Base-by-base conservation (phyloP, 2,888 invertebrate genomes). In the Cheilosia grossa region DNA sequence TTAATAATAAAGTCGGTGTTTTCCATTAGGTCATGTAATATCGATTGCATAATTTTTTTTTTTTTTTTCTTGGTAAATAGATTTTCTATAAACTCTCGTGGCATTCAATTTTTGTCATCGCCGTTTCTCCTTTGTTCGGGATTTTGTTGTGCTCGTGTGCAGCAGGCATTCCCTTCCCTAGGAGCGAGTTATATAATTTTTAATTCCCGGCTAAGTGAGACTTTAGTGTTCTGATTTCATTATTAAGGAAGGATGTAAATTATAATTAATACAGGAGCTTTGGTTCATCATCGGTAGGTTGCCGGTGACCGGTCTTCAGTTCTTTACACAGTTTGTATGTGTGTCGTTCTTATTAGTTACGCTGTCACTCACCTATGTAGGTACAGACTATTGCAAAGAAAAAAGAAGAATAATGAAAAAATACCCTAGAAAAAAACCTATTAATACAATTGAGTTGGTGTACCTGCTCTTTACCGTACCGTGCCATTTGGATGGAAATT, bases 11-110 rank as follows among this genome's bases (percentile, higher is more conserved):
- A 30, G n/a, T 13, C 10, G 42, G 3, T 47, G 37, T 15, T 40
- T 40, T 33, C 10, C 17, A 40, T 21, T 24, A 44, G 51, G 9
- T 81, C 80, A 81, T 81, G 58, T 75, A 81, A 75, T 81, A 51
- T 74, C 33, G 67, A 63, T 81, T 81, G 75, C 81, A 81, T 81
- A 81, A 81, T 74, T 74, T 66, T 30, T n/a, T 24, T 27, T 74
- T 24, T 24, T 24, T 24, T 24, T 66, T 27, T 27, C 6, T 6
- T 66, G 21, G 9, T 24, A n/a, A 15, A 17, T 37, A 53, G 40
- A 4, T 51, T 80, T 59, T 54, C 27, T 24, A 54, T 44, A 54
- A 64, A 37, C 17, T 54, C 0, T 30, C 58, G 56, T 72, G 72
- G 33, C 72, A 73, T 64, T 79, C 51, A 66, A 79, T 61, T 44